Conservation (phyloP, 2,113 vertebrate species). For the Oryzias woworae region DNA sequence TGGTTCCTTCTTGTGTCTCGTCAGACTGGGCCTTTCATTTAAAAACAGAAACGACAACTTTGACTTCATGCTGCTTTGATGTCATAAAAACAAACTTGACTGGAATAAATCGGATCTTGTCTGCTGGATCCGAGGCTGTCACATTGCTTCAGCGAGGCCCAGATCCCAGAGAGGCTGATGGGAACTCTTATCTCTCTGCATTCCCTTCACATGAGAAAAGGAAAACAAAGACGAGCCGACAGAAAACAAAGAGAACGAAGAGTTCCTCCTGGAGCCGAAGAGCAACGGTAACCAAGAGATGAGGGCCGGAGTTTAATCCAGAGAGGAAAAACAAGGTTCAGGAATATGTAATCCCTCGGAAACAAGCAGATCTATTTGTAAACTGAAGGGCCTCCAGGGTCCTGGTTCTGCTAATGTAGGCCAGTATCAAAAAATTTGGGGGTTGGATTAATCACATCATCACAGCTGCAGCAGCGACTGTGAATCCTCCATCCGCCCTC, state of each 20-base stretch:
- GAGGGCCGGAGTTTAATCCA: conserved; percentile 13
- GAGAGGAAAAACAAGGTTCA: conserved; percentile 34
- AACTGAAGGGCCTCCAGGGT: conserved; percentile 59
- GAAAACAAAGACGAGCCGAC: conserved; percentile 32
- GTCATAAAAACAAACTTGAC: no score
- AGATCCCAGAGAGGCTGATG: conserved; percentile 10
- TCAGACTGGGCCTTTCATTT: no score
- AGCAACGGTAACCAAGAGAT: conserved; percentile 16
- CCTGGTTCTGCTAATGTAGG: conserved; percentile 75
- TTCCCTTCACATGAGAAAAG: conserved; percentile 50
- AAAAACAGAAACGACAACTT: no score
- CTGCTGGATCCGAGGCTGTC: not conserved
- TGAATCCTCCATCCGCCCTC: conserved; percentile 25
- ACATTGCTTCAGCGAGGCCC: conserved; percentile 16
- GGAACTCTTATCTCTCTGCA: conserved; percentile 44
- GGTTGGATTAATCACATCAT: conserved; percentile 56
- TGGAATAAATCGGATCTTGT: no score
- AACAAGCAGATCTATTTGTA: conserved; percentile 64
- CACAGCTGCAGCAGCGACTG: conserved; percentile 68
- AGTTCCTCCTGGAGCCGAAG: conserved; percentile 30
- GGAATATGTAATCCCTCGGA: conserved; percentile 48
- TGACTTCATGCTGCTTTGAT: no score
- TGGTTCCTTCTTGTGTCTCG: no score
- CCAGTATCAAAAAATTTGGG: conserved; percentile 63
- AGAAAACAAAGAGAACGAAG: conserved; percentile 27